These are phyloP conservation scores for Lamprologus callipterus DNA, from an alignment of 2,113 vertebrate genomes.

Conservation along the genomic window DNA sequence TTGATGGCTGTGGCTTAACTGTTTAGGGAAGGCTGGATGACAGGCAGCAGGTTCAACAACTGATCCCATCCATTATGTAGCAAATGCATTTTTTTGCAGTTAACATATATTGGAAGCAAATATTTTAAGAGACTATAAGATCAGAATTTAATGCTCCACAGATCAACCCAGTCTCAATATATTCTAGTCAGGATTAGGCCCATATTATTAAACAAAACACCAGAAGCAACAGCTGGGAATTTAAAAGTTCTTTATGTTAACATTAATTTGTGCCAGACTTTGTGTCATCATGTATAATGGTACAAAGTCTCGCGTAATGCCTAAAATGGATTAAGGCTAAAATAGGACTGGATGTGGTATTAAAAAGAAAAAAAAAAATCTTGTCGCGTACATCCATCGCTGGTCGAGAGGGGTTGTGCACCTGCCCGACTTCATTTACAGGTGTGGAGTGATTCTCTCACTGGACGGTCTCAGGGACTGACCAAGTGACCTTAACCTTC, in stretches of 20 bases:
- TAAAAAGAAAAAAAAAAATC: background rate
- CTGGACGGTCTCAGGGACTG: conserved; percentile 67
- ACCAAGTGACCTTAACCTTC: conserved; percentile 76
- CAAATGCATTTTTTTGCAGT: background rate
- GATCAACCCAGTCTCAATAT: background rate
- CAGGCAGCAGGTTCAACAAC: background rate
- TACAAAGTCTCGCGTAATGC: background rate
- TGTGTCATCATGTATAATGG: background rate
- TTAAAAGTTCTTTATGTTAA: background rate
- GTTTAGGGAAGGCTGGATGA: background rate
- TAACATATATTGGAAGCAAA: background rate
- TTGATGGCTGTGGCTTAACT: background rate
- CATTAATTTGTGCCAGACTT: background rate
- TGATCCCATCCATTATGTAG: background rate
- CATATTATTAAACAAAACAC: background rate
- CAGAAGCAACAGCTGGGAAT: background rate
- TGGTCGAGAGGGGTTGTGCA: conserved; percentile 60
- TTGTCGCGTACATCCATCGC: conserved; percentile 32
- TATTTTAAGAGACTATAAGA: background rate
- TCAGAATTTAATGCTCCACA: background rate
- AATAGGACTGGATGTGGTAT: conserved; percentile 18
- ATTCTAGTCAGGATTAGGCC: background rate
- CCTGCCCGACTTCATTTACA: conserved; percentile 77
- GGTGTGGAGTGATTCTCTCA: conserved; percentile 76
- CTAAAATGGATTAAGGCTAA: background rate